Evolutionary conservation across 2,888 invertebrate species (phyloP).

Genomic region (Patella caerulea): DNA sequence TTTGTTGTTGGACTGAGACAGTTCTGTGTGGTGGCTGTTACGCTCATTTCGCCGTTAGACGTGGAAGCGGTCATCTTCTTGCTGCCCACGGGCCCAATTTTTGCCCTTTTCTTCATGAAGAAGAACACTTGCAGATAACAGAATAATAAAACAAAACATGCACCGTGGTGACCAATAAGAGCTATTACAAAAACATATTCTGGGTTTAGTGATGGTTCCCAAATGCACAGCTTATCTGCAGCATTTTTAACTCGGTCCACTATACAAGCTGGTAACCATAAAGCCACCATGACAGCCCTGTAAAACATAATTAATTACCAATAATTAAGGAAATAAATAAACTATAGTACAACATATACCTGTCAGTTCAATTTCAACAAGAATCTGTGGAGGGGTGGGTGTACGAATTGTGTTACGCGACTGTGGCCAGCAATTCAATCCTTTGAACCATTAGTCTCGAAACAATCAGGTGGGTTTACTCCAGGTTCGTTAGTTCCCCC

Average conservation of each 20-base stretch:
- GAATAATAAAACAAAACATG: constrained; percentile 55
- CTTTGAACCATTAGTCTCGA: no score
- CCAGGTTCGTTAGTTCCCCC: no score
- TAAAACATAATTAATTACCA: constrained; percentile 12
- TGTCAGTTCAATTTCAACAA: no score
- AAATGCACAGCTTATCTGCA: constrained; percentile 52
- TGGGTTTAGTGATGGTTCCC: constrained; percentile 61
- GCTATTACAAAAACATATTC: constrained; percentile 65
- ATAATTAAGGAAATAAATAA: no score
- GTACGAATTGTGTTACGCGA: no score
- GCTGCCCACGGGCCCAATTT: constrained; percentile 8
- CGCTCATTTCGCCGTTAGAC: neutral
- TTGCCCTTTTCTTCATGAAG: constrained; percentile 45
- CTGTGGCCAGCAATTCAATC: no score
- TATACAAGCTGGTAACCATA: constrained; percentile 64
- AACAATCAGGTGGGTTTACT: no score
- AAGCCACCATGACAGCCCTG: constrained; percentile 55
- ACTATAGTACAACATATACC: no score
- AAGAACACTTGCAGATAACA: constrained; percentile 57
- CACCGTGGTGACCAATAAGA: constrained; percentile 62
- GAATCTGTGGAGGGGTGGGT: no score
- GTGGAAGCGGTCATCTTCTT: neutral
- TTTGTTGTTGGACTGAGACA: neutral
- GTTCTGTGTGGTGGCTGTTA: neutral
- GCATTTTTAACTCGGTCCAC: constrained; percentile 54